Evolutionary conservation across 2,797 vertebrate genomes (phyloP).

Genomic region (Pangasius larnaudii): DNA sequence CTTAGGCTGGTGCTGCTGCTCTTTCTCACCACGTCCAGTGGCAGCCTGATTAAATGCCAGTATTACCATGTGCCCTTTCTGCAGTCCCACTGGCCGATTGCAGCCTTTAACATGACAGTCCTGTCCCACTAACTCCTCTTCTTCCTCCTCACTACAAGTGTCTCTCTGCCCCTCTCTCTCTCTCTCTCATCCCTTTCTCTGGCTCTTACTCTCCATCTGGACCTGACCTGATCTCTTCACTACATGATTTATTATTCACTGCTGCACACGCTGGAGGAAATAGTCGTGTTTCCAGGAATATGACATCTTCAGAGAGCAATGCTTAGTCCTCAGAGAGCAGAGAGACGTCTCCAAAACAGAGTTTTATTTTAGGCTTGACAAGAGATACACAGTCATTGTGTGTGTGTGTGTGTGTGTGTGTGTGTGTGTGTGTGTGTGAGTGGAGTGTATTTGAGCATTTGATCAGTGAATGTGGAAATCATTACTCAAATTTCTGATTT

Average conservation of each 20-base stretch:
- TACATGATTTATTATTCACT: constrained; percentile 55
- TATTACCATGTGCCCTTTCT: constrained; percentile 80
- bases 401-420: neutral
- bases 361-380: constrained; percentile 35
- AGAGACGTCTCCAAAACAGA: constrained; percentile 13
- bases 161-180: constrained; percentile 16
- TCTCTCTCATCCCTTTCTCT: constrained; percentile 22
- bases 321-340: constrained; percentile 42
- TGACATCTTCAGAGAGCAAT: constrained; percentile 46
- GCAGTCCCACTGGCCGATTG: constrained; percentile 57
- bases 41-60: constrained; percentile 76
- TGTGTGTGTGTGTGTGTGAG: neutral
- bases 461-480: constrained; percentile 47
- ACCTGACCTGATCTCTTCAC: constrained; percentile 31
- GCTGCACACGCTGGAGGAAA: constrained; percentile 44
- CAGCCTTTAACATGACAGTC: constrained; percentile 52
- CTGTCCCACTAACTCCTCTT: constrained; percentile 45
- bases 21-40: constrained; percentile 67
- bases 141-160: constrained; percentile 23
- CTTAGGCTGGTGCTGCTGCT: constrained; percentile 51
- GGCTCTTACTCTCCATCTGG: constrained; percentile 26
- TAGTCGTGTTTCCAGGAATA: constrained; percentile 60
- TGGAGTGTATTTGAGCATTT: constrained; percentile 38
- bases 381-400: constrained; percentile 33
- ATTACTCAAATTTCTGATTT: constrained; percentile 38